These are phyloP conservation scores for Corythoichthys intestinalis DNA, from an alignment of 2,113 vertebrate species.

Conservation along the genomic window DNA sequence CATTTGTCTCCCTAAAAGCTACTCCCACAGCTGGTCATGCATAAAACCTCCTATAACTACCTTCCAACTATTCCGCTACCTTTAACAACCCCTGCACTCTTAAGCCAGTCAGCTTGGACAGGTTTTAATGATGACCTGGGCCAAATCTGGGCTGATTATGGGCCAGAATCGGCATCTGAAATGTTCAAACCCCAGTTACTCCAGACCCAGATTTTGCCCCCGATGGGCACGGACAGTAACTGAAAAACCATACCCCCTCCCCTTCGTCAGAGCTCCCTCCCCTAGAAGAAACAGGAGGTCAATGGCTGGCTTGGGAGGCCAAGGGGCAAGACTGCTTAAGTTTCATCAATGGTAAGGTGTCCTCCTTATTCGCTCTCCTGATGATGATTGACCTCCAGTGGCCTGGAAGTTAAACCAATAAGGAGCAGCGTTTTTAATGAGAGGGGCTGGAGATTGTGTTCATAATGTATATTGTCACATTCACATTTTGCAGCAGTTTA, in stretches of 20 bases:
- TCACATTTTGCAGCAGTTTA: slow-evolving; percentile 23
- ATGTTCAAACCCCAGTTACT: slow-evolving; percentile 44
- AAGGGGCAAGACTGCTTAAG: slow-evolving; percentile 57
- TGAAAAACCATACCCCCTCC: slow-evolving; percentile 62
- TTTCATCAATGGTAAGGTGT: slow-evolving; percentile 71
- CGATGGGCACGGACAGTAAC: slow-evolving; percentile 56
- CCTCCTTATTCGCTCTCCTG: slow-evolving; percentile 44
- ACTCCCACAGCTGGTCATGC: slow-evolving; percentile 49
- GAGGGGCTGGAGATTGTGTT: slow-evolving; percentile 19
- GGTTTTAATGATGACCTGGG: slow-evolving; percentile 58
- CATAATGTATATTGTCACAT: background rate
- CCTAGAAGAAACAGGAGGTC: slow-evolving; percentile 69
- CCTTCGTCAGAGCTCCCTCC: slow-evolving; percentile 64
- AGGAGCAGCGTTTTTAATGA: slow-evolving; percentile 31
- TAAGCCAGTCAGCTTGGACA: slow-evolving; percentile 58
- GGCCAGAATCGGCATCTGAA: slow-evolving; percentile 32
- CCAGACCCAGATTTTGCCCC: slow-evolving; percentile 61
- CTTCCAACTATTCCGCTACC: slow-evolving; percentile 14
- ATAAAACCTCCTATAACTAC: slow-evolving; percentile 37
- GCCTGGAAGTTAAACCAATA: slow-evolving; percentile 26
- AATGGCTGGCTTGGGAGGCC: slow-evolving; percentile 65
- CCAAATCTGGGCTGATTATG: slow-evolving; percentile 60
- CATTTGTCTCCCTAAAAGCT: slow-evolving; percentile 42
- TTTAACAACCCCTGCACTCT: slow-evolving; percentile 37
- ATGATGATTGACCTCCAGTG: slow-evolving; percentile 35